Percentiles rank a stretch among this genome's conserved stretches.
Conservation (phyloP, 2,888 invertebrate species). For the Tipula vernalis region DNA sequence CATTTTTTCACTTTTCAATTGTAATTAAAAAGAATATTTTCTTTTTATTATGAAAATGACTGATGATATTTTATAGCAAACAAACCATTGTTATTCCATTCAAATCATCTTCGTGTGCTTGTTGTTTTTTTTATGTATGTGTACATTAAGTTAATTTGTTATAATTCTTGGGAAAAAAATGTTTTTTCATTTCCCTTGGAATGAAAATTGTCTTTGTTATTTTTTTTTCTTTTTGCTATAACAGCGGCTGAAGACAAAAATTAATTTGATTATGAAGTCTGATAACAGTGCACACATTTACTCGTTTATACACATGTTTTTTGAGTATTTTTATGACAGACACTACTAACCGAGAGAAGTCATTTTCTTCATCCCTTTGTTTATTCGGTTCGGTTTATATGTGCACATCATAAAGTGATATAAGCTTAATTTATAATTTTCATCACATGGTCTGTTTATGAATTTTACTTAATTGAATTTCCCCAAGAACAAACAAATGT, state of each 20-base stretch:
- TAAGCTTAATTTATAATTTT: background rate
- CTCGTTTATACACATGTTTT: background rate
- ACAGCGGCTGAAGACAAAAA: background rate
- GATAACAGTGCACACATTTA: background rate
- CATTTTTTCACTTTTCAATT: background rate
- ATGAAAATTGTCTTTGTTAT: background rate
- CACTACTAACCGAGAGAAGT: background rate
- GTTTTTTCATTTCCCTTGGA: background rate
- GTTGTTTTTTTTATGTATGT: background rate
- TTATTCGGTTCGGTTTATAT: background rate
- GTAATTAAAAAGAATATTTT: slow-evolving; percentile 4
- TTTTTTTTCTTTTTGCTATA: background rate
- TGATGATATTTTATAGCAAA: background rate
- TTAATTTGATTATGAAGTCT: background rate
- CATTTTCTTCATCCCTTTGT: background rate
- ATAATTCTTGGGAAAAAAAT: background rate
- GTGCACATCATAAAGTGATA: background rate
- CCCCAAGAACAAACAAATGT: background rate
- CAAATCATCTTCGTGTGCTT: background rate
- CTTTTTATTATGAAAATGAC: slow-evolving; percentile 4
- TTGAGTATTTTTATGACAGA: background rate
- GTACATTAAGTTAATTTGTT: background rate
- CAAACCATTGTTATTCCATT: background rate
- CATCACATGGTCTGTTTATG: background rate
- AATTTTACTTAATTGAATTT: background rate